Percentiles rank a stretch among this genome's conserved stretches.
phyloP scores from a whole-genome alignment of 2,113 vertebrate genomes.

The Xenopus borealis region DNA sequence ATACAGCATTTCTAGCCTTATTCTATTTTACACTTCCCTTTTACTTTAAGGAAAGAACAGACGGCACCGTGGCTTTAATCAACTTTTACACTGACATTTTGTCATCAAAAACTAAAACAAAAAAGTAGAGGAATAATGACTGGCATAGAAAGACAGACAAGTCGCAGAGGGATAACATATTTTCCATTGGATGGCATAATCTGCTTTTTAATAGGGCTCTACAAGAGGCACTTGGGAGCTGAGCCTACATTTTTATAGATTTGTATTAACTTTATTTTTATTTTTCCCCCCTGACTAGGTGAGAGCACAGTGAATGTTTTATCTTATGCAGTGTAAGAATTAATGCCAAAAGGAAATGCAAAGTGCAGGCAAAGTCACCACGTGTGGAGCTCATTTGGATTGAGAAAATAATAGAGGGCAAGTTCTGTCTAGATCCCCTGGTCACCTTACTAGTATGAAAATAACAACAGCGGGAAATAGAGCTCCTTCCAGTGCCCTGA shows the following conservation, averaged over 20 bases:
- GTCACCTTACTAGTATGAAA: too few relatives aligned
- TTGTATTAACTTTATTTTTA: conserved; percentile 33
- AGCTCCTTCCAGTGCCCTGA: too few relatives aligned
- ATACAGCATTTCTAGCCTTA: too few relatives aligned
- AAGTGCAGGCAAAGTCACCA: background rate
- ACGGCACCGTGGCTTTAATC: conserved; percentile 14
- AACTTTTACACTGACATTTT: conserved; percentile 3
- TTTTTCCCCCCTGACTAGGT: conserved; percentile 31
- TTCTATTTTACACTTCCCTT: too few relatives aligned
- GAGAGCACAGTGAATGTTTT: background rate
- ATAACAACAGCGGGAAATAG: too few relatives aligned
- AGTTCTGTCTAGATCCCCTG: too few relatives aligned
- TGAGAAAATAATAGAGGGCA: background rate
- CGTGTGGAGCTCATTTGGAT: background rate
- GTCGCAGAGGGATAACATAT: conserved; percentile 19
- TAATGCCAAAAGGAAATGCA: background rate
- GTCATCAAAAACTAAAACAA: conserved; percentile 7
- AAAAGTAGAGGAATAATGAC: conserved; percentile 25
- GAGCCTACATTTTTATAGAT: conserved; percentile 31
- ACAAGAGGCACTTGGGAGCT: conserved; percentile 38
- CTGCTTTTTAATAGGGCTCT: conserved; percentile 31
- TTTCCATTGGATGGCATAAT: conserved; percentile 33
- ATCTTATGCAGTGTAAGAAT: conserved; percentile 7
- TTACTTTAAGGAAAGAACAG: too few relatives aligned
- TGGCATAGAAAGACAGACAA: conserved; percentile 9